Evolutionary conservation across 2,797 vertebrate genomes (phyloP).

Genomic region (Dendrocincla fuliginosa): DNA sequence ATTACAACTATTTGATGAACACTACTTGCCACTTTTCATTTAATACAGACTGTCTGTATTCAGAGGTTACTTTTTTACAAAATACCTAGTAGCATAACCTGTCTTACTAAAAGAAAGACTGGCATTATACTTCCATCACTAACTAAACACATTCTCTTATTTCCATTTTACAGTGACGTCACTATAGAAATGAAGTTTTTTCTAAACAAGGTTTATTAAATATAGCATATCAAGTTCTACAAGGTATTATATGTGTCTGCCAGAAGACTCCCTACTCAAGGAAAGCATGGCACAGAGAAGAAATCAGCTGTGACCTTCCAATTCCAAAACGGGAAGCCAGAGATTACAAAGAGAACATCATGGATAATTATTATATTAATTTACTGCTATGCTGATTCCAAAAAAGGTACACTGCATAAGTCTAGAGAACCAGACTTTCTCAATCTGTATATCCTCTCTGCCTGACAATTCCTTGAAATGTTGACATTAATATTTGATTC

Average conservation of each 20-base stretch:
- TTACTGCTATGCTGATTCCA: not conserved
- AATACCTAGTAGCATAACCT: not conserved
- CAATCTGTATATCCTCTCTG: not conserved
- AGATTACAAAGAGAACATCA: not conserved
- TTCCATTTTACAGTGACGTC: not conserved
- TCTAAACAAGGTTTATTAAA: not conserved
- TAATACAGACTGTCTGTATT: not conserved
- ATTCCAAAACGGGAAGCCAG: not conserved
- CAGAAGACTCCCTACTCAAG: not conserved
- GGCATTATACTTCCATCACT: not conserved
- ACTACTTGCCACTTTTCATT: not conserved
- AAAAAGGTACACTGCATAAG: not conserved
- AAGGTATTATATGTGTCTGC: not conserved
- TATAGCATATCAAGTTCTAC: not conserved
- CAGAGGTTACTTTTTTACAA: not conserved
- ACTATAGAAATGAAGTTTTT: not conserved
- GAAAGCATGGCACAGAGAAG: not conserved
- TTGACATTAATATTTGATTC: not conserved
- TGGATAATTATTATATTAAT: not conserved
- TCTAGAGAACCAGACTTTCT: not conserved
- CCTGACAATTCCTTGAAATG: not conserved
- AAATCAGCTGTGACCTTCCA: not conserved
- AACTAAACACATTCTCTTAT: not conserved
- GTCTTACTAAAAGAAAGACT: not conserved
- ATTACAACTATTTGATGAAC: not conserved